phyloP scores from a whole-genome alignment of 2,113 vertebrate species.

The Oncorhynchus mykiss region DNA sequence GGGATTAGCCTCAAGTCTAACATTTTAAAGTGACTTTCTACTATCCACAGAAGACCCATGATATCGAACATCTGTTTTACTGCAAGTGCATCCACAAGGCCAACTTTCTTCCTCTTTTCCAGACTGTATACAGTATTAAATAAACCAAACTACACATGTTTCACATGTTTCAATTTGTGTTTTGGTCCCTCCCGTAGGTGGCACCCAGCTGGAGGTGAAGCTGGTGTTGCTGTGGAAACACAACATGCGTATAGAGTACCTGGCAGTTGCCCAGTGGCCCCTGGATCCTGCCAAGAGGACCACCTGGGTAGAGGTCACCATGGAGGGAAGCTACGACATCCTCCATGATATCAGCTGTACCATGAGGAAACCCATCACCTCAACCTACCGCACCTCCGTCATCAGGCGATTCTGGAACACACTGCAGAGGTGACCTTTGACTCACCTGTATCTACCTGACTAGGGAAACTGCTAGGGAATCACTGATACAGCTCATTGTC shows the following conservation, averaged over 20 bases:
- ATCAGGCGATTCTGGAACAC: conserved; percentile 99
- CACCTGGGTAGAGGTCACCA: conserved; percentile 94
- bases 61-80: too few species aligned
- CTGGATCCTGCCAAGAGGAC: conserved; percentile 80
- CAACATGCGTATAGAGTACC: conserved; percentile 97
- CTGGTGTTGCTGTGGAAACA: conserved; percentile 96
- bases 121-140: background rate
- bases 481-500: too few species aligned
- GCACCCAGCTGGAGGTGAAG: conserved; percentile 93
- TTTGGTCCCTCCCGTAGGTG: conserved; percentile 68
- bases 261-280: conserved; percentile 89
- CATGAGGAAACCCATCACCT: conserved; percentile 94
- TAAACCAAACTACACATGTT: too few species aligned
- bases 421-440: conserved; percentile 82
- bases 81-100: background rate
- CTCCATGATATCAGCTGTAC: conserved; percentile 98
- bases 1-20: too few species aligned
- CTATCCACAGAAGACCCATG: too few species aligned
- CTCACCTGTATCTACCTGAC: too few species aligned
- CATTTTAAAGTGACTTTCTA: too few species aligned
- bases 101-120: background rate
- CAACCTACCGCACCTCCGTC: conserved; percentile 92
- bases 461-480: background rate
- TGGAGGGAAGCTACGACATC: conserved; percentile 98
- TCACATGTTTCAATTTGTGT: background rate